Evolutionary conservation across 1,140 invertebrate species (phyloP).

Genomic region (Physella acuta): DNA sequence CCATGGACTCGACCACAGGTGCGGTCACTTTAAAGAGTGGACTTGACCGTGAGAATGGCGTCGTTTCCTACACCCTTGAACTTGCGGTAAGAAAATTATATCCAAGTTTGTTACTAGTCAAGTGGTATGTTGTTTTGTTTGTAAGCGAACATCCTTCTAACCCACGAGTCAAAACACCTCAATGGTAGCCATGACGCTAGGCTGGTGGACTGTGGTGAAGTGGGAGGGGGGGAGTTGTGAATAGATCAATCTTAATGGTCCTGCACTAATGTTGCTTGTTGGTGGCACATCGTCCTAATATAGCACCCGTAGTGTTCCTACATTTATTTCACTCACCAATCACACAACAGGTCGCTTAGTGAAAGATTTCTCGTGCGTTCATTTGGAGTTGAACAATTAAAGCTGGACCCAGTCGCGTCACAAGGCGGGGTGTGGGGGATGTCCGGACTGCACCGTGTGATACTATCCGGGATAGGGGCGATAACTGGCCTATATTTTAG

Average conservation of each 20-base stretch:
- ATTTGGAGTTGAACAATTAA: too few relatives aligned
- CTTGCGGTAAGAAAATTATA: not conserved
- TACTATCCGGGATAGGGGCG: too few relatives aligned
- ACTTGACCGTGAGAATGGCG: conserved; percentile 6
- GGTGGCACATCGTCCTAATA: too few relatives aligned
- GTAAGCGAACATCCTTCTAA: not conserved
- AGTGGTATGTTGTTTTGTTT: not conserved
- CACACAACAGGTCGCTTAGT: too few relatives aligned
- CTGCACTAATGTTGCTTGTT: not conserved
- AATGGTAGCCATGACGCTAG: not conserved
- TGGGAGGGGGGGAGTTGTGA: not conserved
- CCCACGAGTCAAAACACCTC: not conserved
- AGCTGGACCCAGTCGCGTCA: too few relatives aligned
- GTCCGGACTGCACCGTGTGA: too few relatives aligned
- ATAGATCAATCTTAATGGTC: not conserved
- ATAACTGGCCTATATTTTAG: too few relatives aligned
- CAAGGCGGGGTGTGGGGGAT: too few relatives aligned
- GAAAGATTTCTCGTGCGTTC: too few relatives aligned
- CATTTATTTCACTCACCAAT: too few relatives aligned
- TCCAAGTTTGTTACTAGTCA: not conserved
- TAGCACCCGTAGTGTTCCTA: too few relatives aligned
- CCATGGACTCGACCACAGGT: conserved; percentile 5
- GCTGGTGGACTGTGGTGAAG: not conserved
- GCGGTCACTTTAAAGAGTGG: not conserved
- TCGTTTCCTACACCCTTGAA: not conserved